A percentile compares a stretch with the other conserved stretches of the same genome.
Evolutionary conservation across 1,140 invertebrate species (phyloP).

Genomic region (Plutomurus gul): DNA sequence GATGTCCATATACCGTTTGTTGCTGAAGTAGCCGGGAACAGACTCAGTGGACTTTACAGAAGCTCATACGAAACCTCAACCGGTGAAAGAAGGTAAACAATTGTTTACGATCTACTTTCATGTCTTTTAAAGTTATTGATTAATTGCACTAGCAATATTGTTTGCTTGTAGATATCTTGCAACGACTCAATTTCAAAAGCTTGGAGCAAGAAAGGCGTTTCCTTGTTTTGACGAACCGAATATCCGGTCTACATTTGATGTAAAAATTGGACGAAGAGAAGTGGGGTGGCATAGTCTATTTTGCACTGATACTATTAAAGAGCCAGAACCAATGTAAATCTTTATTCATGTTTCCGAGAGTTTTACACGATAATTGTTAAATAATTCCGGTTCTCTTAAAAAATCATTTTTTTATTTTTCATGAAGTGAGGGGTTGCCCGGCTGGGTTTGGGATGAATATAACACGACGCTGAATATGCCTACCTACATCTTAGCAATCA

Average conservation of each 20-base stretch:
- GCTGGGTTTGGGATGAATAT: conserved; percentile 43
- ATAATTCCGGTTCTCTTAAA: background rate
- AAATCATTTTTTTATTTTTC: background rate
- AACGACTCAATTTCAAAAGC: conserved; percentile 16
- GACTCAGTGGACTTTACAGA: conserved; percentile 4
- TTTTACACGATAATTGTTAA: background rate
- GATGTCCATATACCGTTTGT: conserved; percentile 14
- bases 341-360: background rate
- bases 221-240: conserved; percentile 91
- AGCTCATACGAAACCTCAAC: background rate
- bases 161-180: background rate
- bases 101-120: too few species aligned
- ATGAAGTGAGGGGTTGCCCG: background rate
- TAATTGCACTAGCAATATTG: background rate
- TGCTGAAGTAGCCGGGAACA: background rate
- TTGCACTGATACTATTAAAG: conserved; percentile 58
- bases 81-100: background rate
- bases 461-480: conserved; percentile 34
- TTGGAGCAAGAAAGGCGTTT: conserved; percentile 74
- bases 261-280: conserved; percentile 63
- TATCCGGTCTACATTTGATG: conserved; percentile 73
- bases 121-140: background rate
- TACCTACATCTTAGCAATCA: conserved; percentile 40
- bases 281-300: conserved; percentile 58
- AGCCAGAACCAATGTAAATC: conserved; percentile 14